Percentiles rank a stretch among this genome's conserved stretches.
These are phyloP conservation scores for Microctenopoma steveboyesi DNA, from an alignment of 2,797 vertebrate genomes.

Conservation along the genomic window DNA sequence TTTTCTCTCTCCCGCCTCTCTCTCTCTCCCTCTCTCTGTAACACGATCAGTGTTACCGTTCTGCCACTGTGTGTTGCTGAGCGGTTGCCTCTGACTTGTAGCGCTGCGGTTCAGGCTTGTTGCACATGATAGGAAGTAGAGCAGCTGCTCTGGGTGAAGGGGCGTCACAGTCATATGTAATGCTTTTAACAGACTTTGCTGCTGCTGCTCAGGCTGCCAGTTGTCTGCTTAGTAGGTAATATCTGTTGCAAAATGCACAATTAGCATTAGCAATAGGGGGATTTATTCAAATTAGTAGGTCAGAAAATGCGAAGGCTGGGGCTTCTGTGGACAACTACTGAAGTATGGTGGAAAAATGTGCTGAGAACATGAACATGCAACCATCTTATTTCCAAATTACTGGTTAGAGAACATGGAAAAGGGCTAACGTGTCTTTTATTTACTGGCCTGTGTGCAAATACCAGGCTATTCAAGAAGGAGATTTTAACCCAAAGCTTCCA, in stretches of 20 bases:
- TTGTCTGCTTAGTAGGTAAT: not conserved
- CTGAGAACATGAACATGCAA: slow-evolving; percentile 30
- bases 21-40: slow-evolving; percentile 35
- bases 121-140: slow-evolving; percentile 80
- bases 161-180: slow-evolving; percentile 41
- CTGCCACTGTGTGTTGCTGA: slow-evolving; percentile 30
- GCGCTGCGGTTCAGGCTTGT: slow-evolving; percentile 63
- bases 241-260: not conserved
- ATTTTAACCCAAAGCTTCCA: slow-evolving; percentile 4
- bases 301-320: slow-evolving; percentile 1
- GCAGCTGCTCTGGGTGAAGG: slow-evolving; percentile 42
- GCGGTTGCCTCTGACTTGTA: slow-evolving; percentile 47
- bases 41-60: slow-evolving; percentile 60
- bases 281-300: slow-evolving; percentile 26
- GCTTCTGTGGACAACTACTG: slow-evolving; percentile 17
- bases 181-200: slow-evolving; percentile 55
- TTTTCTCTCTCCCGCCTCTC: not conserved
- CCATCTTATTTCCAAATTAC: slow-evolving; percentile 44
- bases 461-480: slow-evolving; percentile 9
- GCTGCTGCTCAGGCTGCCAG: slow-evolving; percentile 11
- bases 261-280: not conserved
- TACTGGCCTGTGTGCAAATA: slow-evolving; percentile 14
- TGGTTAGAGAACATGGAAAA: slow-evolving; percentile 52
- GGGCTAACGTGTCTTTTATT: slow-evolving; percentile 28
- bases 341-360: slow-evolving; percentile 55